These are phyloP conservation scores for Nephrocerus scutellatus DNA, from an alignment of 2,888 invertebrate genomes.

Conservation along the genomic window DNA sequence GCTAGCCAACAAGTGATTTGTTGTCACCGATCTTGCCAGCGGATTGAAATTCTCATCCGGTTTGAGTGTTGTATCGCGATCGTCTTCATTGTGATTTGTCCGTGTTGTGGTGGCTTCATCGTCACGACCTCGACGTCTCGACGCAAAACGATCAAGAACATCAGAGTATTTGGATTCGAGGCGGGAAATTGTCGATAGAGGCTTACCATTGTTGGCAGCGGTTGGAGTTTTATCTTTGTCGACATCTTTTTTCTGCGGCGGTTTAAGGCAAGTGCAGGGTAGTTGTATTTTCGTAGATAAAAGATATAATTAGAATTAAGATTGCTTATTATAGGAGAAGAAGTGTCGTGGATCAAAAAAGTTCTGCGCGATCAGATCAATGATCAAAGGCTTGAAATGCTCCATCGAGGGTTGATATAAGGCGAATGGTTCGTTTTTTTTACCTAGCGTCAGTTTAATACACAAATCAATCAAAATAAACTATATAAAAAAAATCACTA, in stretches of 20 bases:
- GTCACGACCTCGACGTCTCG: conserved; percentile 49
- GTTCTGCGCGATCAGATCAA: conserved; percentile 16
- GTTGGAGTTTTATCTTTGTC: conserved; percentile 47
- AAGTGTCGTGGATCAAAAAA: conserved; percentile 13
- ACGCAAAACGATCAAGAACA: conserved; percentile 64
- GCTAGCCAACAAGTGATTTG: conserved; percentile 64
- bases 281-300: neutral
- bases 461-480: no score
- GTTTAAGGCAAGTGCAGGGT: conserved; percentile 3
- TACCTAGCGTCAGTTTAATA: no score
- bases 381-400: no score
- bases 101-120: no score
- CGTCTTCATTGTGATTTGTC: conserved; percentile 35
- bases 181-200: conserved; percentile 56
- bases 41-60: conserved; percentile 50
- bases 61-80: conserved; percentile 65
- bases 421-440: no score
- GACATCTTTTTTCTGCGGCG: conserved; percentile 32
- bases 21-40: conserved; percentile 65
- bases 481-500: no score
- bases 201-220: conserved; percentile 23
- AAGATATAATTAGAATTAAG: conserved; percentile 19
- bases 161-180: conserved; percentile 75
- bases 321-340: conserved; percentile 9
- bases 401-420: no score